Evolutionary conservation across 2,113 vertebrate genomes (phyloP).

Genomic region (Taurulus bubalis): DNA sequence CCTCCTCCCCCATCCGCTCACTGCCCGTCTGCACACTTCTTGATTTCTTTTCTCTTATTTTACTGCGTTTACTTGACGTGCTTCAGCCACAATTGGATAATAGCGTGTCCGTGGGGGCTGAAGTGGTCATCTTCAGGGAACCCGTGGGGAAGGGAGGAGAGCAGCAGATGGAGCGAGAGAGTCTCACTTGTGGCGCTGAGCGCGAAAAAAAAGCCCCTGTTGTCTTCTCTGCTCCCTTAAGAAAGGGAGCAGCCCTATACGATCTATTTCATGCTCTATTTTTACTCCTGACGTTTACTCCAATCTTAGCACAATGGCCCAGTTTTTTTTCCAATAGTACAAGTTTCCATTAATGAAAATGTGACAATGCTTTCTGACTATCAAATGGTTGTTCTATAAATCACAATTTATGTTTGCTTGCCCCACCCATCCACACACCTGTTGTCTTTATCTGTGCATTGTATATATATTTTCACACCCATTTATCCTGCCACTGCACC

Average conservation of each 20-base stretch:
- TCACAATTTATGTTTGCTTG: neutral
- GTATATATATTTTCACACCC: conserved; percentile 52
- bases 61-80: conserved; percentile 5
- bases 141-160: conserved; percentile 50
- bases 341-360: conserved; percentile 55
- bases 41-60: conserved; percentile 8
- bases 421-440: neutral
- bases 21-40: conserved; percentile 43
- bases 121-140: conserved; percentile 72
- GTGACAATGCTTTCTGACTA: conserved; percentile 31
- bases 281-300: conserved; percentile 80
- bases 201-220: conserved; percentile 64
- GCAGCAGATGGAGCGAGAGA: conserved; percentile 76
- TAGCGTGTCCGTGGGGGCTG: conserved; percentile 49
- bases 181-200: conserved; percentile 72
- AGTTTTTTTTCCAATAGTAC: conserved; percentile 72
- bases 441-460: conserved; percentile 38
- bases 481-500: conserved; percentile 48
- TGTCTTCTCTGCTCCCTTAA: conserved; percentile 68
- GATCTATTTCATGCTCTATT: conserved; percentile 87
- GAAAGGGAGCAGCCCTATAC: conserved; percentile 80
- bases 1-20: conserved; percentile 4
- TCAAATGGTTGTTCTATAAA: conserved; percentile 6
- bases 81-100: conserved; percentile 25
- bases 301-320: conserved; percentile 85